Conservation (phyloP, 2,888 invertebrate genomes). For the Sminthurinus aureus region DNA sequence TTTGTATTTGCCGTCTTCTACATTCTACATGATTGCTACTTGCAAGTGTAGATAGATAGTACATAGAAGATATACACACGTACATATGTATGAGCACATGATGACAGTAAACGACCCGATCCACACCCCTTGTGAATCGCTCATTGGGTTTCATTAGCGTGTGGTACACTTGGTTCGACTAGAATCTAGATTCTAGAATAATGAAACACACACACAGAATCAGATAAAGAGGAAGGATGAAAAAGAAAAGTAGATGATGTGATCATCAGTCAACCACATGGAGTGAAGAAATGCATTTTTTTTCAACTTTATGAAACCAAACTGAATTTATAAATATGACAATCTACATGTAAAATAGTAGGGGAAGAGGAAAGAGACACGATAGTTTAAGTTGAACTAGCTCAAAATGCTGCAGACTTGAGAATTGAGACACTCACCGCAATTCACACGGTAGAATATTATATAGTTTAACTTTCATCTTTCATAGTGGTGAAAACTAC, state of each 20-base stretch:
- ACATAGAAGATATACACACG: too few relatives aligned
- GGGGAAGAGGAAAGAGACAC: neutral
- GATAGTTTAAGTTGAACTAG: too few relatives aligned
- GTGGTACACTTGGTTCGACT: constrained; percentile 6
- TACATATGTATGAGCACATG: neutral
- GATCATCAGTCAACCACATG: constrained; percentile 28
- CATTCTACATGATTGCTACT: too few relatives aligned
- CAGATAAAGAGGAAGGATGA: too few relatives aligned
- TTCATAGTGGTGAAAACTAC: too few relatives aligned
- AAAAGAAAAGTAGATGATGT: constrained; percentile 14
- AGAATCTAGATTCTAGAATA: too few relatives aligned
- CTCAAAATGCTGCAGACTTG: neutral
- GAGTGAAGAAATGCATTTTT: constrained; percentile 20
- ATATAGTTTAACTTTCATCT: too few relatives aligned
- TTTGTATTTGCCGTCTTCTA: neutral
- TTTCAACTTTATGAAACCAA: neutral
- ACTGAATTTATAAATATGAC: constrained; percentile 3
- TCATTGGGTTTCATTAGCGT: constrained; percentile 36
- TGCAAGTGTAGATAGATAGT: neutral
- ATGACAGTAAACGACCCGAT: constrained; percentile 27
- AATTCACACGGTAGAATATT: too few relatives aligned
- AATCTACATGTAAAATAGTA: too few relatives aligned
- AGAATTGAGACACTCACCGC: too few relatives aligned
- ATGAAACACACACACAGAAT: too few relatives aligned
- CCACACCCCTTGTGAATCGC: constrained; percentile 23